phyloP scores from a whole-genome alignment of 1,140 invertebrate genomes.

The Leptopilina boulardi region DNA sequence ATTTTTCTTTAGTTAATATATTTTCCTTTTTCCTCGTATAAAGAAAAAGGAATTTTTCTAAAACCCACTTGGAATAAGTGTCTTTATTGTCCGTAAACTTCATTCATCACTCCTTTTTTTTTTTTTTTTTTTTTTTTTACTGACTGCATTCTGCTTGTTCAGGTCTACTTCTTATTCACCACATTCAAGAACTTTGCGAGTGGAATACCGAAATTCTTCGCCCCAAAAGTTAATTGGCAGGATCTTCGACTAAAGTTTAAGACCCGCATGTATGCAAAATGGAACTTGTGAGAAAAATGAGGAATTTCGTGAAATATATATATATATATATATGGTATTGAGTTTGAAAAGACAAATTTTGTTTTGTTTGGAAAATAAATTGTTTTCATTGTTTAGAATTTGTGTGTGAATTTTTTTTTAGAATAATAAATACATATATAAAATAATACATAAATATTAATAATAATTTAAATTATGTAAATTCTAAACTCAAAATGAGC shows the following conservation, averaged over 20 bases:
- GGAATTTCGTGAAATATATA: neutral
- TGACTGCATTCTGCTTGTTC: neutral
- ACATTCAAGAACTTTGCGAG: neutral
- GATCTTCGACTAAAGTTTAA: neutral
- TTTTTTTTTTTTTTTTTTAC: neutral
- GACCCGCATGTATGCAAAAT: neutral
- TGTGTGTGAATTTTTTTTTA: too few relatives aligned
- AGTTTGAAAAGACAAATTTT: too few relatives aligned
- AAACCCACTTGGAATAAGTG: neutral
- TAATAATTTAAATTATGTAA: too few relatives aligned
- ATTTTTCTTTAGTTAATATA: too few relatives aligned
- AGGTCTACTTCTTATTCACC: neutral
- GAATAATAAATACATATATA: too few relatives aligned
- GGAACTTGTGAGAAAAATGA: neutral
- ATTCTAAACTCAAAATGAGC: too few relatives aligned
- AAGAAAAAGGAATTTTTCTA: neutral
- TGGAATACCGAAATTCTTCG: neutral
- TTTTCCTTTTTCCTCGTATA: neutral
- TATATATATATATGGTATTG: too few relatives aligned
- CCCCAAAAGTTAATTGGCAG: slow-evolving; percentile 9
- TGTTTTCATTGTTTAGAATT: neutral
- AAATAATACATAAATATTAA: too few relatives aligned
- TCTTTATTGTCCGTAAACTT: neutral
- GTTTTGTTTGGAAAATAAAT: neutral
- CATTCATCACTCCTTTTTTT: neutral